These are phyloP conservation scores for Micrasema minimum DNA, from an alignment of 1,140 invertebrate genomes.

Conservation along the genomic window DNA sequence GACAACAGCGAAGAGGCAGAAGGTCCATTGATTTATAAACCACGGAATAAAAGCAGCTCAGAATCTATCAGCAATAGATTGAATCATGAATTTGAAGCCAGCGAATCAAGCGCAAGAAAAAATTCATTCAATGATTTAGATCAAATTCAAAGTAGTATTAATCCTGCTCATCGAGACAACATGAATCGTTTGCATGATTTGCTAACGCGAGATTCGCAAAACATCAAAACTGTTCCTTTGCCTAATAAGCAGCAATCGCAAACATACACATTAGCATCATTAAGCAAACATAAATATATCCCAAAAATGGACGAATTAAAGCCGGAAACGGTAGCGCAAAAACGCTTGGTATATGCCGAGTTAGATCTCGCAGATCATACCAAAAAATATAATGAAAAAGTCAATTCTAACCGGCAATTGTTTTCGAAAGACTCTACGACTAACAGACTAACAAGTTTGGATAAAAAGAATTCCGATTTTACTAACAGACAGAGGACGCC, in stretches of 20 bases:
- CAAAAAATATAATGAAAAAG: slow-evolving; percentile 67
- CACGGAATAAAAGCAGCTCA: slow-evolving; percentile 49
- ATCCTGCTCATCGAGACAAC: slow-evolving; percentile 65
- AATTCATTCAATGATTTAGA: slow-evolving; percentile 61
- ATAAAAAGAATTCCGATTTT: slow-evolving; percentile 58
- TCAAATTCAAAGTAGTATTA: slow-evolving; percentile 57
- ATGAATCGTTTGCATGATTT: slow-evolving; percentile 65
- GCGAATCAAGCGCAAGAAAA: slow-evolving; percentile 55
- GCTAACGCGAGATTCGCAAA: slow-evolving; percentile 61
- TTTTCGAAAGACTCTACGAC: slow-evolving; percentile 64
- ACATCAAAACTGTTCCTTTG: slow-evolving; percentile 61
- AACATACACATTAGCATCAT: slow-evolving; percentile 49
- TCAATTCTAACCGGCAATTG: slow-evolving; percentile 66
- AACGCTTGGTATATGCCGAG: slow-evolving; percentile 66
- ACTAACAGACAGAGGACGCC: slow-evolving; percentile 61
- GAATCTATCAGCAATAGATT: slow-evolving; percentile 60
- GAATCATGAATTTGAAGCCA: slow-evolving; percentile 56
- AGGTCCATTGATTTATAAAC: slow-evolving; percentile 62
- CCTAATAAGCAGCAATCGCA: slow-evolving; percentile 56
- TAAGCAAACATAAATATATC: slow-evolving; percentile 55
- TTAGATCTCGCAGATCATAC: slow-evolving; percentile 66
- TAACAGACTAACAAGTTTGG: slow-evolving; percentile 58
- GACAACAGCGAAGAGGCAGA: slow-evolving; percentile 55
- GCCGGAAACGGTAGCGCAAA: slow-evolving; percentile 54
- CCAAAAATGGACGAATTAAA: slow-evolving; percentile 35